phyloP scores from a whole-genome alignment of 2,113 vertebrate species.

The Campylomormyrus numenius region DNA sequence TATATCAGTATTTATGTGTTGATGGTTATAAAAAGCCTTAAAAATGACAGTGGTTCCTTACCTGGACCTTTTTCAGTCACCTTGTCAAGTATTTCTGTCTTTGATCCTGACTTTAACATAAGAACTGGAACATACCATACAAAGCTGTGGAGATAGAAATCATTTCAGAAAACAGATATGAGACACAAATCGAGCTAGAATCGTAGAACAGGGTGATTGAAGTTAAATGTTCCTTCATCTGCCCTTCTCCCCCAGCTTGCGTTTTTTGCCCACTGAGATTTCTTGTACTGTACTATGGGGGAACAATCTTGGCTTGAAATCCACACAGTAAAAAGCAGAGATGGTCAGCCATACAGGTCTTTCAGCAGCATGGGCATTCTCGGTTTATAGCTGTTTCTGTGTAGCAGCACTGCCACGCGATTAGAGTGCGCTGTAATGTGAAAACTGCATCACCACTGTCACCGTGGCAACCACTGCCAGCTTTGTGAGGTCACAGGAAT shows the following conservation, averaged over 20 bases:
- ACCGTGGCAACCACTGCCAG: neutral
- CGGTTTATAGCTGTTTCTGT: neutral
- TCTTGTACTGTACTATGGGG: neutral
- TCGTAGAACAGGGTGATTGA: neutral
- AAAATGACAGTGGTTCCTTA: slow-evolving; percentile 18
- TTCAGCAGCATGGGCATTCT: neutral
- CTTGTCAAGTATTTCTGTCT: too few relatives aligned
- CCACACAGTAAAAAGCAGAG: neutral
- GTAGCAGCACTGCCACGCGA: neutral
- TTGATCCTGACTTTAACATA: slow-evolving; percentile 6
- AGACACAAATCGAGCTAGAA: neutral
- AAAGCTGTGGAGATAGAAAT: slow-evolving; percentile 51
- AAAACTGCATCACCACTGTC: neutral
- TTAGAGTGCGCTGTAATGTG: neutral
- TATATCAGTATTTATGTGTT: neutral
- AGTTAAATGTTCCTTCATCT: neutral
- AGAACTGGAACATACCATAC: slow-evolving; percentile 66
- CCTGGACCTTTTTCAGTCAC: slow-evolving; percentile 30
- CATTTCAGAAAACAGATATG: neutral
- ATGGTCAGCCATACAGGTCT: neutral
- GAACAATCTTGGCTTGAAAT: neutral
- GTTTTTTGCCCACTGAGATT: neutral
- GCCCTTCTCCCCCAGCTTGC: neutral
- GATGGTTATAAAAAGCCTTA: neutral
- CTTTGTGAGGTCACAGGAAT: neutral